Conservation (phyloP, 2,888 invertebrate genomes). For the Sussaba pulchella region DNA sequence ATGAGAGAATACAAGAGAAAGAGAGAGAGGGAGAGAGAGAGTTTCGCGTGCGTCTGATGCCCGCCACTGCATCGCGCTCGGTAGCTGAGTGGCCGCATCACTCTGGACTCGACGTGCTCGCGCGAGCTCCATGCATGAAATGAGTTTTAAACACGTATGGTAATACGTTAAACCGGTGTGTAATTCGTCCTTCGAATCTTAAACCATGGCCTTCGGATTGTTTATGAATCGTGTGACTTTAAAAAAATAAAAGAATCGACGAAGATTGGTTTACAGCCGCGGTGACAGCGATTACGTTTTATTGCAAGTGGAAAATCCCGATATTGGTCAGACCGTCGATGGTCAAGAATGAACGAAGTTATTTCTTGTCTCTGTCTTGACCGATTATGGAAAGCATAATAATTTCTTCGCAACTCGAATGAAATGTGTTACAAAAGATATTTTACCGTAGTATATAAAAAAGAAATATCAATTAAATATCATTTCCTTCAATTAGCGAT, state of each 20-base stretch:
- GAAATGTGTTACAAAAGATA: too few species aligned
- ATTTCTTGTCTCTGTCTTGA: too few species aligned
- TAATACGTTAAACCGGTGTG: conserved; percentile 71
- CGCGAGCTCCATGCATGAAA: conserved; percentile 73
- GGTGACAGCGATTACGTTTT: background rate
- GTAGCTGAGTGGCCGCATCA: conserved; percentile 49
- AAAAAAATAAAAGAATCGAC: background rate
- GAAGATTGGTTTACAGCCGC: background rate
- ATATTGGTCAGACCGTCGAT: background rate
- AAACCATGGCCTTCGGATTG: conserved; percentile 23
- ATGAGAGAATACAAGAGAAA: conserved; percentile 31
- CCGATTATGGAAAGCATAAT: too few species aligned
- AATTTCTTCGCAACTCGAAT: too few species aligned
- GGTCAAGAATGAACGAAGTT: too few species aligned
- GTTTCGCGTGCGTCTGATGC: conserved; percentile 57
- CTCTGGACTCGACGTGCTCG: conserved; percentile 52
- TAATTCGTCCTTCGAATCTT: conserved; percentile 42
- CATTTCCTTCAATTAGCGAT: too few species aligned
- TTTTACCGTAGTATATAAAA: too few species aligned
- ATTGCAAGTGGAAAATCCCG: background rate
- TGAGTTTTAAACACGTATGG: conserved; percentile 76
- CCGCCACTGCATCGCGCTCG: conserved; percentile 51
- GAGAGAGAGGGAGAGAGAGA: conserved; percentile 30
- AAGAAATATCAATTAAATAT: too few species aligned
- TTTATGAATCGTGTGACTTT: background rate